phyloP scores from a whole-genome alignment of 2,888 invertebrate genomes.

The Mamestra brassicae region DNA sequence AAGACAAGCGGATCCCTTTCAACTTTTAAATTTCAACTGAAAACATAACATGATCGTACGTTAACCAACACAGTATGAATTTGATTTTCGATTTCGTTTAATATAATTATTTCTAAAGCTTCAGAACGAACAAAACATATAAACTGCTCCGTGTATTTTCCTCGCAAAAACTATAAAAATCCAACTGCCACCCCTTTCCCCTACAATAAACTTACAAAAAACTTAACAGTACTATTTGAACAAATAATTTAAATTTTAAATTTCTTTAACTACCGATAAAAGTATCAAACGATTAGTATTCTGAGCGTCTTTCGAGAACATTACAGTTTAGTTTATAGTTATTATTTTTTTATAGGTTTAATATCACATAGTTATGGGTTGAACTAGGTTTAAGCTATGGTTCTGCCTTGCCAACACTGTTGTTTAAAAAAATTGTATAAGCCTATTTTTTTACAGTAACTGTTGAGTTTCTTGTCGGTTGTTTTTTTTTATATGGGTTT shows the following conservation, averaged over 20 bases:
- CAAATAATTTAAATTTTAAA: constrained; percentile 51
- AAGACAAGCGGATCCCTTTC: too few relatives aligned
- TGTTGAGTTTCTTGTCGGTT: too few relatives aligned
- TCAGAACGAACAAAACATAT: too few relatives aligned
- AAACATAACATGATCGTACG: too few relatives aligned
- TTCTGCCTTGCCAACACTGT: background rate
- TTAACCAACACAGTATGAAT: too few relatives aligned
- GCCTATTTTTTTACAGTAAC: too few relatives aligned
- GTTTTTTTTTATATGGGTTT: too few relatives aligned
- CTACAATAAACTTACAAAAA: constrained; percentile 19
- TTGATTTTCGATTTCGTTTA: too few relatives aligned
- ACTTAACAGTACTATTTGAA: constrained; percentile 2
- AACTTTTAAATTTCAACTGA: too few relatives aligned
- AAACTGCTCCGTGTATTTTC: background rate
- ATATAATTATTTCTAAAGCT: too few relatives aligned
- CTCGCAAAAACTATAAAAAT: constrained; percentile 16
- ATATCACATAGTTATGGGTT: constrained; percentile 45
- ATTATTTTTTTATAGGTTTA: constrained; percentile 44
- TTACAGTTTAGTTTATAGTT: constrained; percentile 41
- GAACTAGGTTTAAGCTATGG: background rate
- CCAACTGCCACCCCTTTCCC: constrained; percentile 7
- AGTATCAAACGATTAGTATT: constrained; percentile 51
- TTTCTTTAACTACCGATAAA: constrained; percentile 45
- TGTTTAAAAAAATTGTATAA: background rate
- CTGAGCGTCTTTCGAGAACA: constrained; percentile 33